phyloP scores from a whole-genome alignment of 2,888 invertebrate species.

The Polyommatus icarus region DNA sequence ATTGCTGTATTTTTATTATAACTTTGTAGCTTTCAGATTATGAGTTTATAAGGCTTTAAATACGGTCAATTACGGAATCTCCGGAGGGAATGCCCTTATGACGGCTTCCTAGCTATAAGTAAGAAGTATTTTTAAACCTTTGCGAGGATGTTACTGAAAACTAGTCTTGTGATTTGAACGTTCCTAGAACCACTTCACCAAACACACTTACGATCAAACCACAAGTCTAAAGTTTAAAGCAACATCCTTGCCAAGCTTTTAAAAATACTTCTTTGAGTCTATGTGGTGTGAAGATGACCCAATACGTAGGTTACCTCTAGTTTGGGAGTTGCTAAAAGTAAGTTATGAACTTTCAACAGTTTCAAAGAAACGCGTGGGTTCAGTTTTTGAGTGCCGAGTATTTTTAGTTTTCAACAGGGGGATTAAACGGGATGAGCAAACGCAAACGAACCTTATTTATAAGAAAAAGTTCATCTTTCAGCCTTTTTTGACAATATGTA shows the following conservation, averaged over 20 bases:
- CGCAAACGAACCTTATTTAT: background rate
- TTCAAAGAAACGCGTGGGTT: background rate
- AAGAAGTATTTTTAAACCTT: no score
- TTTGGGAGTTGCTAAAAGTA: background rate
- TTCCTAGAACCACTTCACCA: no score
- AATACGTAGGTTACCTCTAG: background rate
- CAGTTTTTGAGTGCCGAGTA: background rate
- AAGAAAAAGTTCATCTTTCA: no score
- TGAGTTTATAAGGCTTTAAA: no score
- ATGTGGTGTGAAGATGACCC: background rate
- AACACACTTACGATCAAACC: background rate
- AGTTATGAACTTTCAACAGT: constrained; percentile 3
- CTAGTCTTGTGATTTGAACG: no score
- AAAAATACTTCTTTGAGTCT: background rate
- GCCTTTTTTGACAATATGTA: no score
- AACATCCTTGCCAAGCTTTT: background rate
- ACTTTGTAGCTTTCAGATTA: no score
- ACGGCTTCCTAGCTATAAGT: no score
- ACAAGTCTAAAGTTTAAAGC: background rate
- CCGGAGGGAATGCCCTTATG: no score
- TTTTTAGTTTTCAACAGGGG: background rate
- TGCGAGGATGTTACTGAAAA: no score
- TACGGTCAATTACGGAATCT: no score
- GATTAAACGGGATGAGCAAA: background rate
- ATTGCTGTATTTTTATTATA: no score